These are phyloP conservation scores for Contarinia nasturtii DNA, from an alignment of 1,140 invertebrate genomes.

Conservation along the genomic window DNA sequence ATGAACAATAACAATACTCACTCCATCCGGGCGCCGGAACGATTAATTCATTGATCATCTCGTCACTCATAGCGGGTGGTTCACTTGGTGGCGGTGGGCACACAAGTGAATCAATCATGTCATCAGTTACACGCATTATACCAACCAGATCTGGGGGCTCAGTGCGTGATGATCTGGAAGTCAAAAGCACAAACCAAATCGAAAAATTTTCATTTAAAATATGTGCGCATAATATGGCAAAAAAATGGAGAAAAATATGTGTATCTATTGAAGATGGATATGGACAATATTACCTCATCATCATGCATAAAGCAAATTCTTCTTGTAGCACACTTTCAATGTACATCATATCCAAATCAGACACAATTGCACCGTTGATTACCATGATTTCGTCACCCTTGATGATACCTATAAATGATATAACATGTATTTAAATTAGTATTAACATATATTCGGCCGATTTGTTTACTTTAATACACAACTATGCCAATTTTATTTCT, in stretches of 20 bases:
- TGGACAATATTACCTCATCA: constrained; percentile 51
- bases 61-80: constrained; percentile 80
- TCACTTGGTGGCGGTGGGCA: constrained; percentile 87
- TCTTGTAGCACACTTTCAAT: constrained; percentile 89
- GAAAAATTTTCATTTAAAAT: not conserved
- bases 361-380: constrained; percentile 93
- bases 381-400: constrained; percentile 97
- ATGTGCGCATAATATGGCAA: not conserved
- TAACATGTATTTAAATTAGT: constrained; percentile 6
- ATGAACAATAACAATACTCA: constrained; percentile 28
- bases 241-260: not conserved
- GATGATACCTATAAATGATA: constrained; percentile 58
- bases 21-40: constrained; percentile 87
- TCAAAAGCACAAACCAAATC: too few species aligned
- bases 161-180: constrained; percentile 61
- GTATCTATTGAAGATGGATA: not conserved
- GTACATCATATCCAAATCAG: constrained; percentile 98
- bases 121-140: constrained; percentile 66
- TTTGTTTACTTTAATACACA: too few species aligned
- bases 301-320: constrained; percentile 87
- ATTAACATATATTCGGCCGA: too few species aligned
- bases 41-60: constrained; percentile 88
- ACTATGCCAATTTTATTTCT: too few species aligned
- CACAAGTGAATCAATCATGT: constrained; percentile 87
- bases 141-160: constrained; percentile 77